Base-by-base conservation (phyloP, 2,797 vertebrate species). In the Falco cherrug region DNA sequence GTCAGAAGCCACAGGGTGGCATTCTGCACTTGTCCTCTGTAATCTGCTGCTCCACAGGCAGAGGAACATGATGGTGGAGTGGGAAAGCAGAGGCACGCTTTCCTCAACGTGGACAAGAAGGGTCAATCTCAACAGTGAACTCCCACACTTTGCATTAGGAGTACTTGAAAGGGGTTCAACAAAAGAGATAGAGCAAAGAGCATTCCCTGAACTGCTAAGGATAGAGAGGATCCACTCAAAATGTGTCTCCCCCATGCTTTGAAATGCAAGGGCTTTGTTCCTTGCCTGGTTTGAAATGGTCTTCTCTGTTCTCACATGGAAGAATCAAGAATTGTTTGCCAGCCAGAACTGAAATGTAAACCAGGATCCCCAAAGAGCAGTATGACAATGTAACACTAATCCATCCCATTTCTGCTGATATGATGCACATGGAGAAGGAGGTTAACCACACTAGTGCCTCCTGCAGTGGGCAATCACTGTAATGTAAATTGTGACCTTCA, bases 401-500 rank as follows among this genome's bases (percentile, higher is more conserved):
- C 91, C 93, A 28, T 43, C 77, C 81, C 41, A 1, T 20, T 94
- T 74, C 91, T 93, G 67, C 87, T 67, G 60, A 45, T 79, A 18
- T 1, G 64, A 68, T 84, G 95, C 94, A 78, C 96, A 75, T 13
- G 47, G 90, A 86, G 92, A 76, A 80, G 91, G 84, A 91, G 82
- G 82, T 76, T 77, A 88, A 63, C 89, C 88, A 50, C 88, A 5
- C 89, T 16, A 67, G 85, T 79, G 67, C 93, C 83, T 96, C 93
- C 91, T 65, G 61, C 37, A 1, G 77, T 39, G 86, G 93, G 90
- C 88, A 81, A 91, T 78, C 95, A 80, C 89, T 85, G 84, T 61
- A 29, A 85, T 96, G 91, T 39, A 93, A 94, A 96, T 92, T 51
- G 87, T 31, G 89, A 67, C 89, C 94, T 94, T 88, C 82, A 79